Percentiles rank a stretch among this genome's conserved stretches.
These are phyloP conservation scores for Triops cancriformis DNA, from an alignment of 1,140 invertebrate genomes.

Conservation along the genomic window DNA sequence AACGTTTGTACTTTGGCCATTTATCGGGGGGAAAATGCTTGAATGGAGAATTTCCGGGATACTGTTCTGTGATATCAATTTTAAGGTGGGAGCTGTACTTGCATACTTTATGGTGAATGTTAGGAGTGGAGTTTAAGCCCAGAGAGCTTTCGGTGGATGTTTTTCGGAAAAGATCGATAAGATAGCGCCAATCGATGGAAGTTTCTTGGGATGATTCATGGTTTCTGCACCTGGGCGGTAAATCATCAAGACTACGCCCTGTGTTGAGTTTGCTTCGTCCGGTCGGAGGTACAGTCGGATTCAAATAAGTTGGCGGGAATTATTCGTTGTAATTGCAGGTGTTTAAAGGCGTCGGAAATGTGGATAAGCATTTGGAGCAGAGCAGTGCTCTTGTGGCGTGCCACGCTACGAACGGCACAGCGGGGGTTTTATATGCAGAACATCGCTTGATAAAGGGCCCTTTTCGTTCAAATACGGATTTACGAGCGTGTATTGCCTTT, in stretches of 20 bases:
- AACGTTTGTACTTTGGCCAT: too few relatives aligned
- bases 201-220: slow-evolving; percentile 5
- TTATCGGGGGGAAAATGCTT: too few relatives aligned
- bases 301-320: background rate
- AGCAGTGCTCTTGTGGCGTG: background rate
- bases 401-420: background rate
- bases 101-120: too few relatives aligned
- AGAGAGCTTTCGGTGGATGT: background rate
- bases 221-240: background rate
- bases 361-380: background rate
- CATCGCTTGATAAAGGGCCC: background rate
- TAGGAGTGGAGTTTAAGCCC: background rate
- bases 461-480: background rate
- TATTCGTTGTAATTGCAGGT: background rate
- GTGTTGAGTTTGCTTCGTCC: background rate
- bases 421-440: background rate
- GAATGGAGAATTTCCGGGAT: too few relatives aligned
- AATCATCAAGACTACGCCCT: background rate
- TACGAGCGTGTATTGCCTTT: background rate
- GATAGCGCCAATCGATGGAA: background rate
- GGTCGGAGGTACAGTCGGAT: background rate
- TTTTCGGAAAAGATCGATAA: background rate
- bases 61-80: too few relatives aligned
- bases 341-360: background rate
- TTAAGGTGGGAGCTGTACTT: too few relatives aligned